Evolutionary conservation across 2,113 vertebrate species (phyloP), one percentile per base, ranked within the genome.

Genomic region (Oreotrochilus melanogaster): DNA sequence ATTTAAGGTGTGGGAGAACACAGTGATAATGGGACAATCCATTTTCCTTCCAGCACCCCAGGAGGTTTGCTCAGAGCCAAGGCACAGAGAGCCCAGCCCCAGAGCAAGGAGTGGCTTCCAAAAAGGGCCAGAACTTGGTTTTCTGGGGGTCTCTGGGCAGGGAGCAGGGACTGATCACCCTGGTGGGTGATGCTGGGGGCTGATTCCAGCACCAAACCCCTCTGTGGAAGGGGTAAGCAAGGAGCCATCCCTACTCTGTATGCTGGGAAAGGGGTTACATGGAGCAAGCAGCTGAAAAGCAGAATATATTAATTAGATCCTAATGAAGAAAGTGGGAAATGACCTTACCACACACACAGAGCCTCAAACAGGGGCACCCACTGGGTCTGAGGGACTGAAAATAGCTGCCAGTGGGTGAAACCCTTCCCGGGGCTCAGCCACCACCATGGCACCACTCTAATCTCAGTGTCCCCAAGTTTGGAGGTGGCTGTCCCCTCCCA

Each of bases 1-100:
- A 78, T 95, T 94, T 84, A 89, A 94, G 45, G 78, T 53, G 81
- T 91, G 92, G 78, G 80, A 71, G 31, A 35, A 93, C 71, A 16
- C 3, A 1, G 18, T 14, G 45, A 71, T 74, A 93, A 96, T 89
- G 73, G 65, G 43, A 24, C 78, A 74, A 96, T 96, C 43, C 57
- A 57, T 95, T 86, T 86, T 75, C 57, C 30, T 69, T 57, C 61
- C 31, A 4, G 30, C 21, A 17, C 66, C 35, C 1, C 2, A 7
- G 62, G 45, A 53, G 72, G 14, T 31, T 67, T 37, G 33, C 24
- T 11, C 47, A 0, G 0, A 78, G 89, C 73, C 65, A 28, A 89
- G 47, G 42, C 64, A 45, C 12, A 17, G 18, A 45, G 45, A 18
- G 7, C 11, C 18, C 78, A 35, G 47, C 7, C 37, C 2, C 4